Evolutionary conservation across 2,797 vertebrate genomes (phyloP), one percentile per base, ranked within the genome.

Genomic region (Sciaenops ocellatus): DNA sequence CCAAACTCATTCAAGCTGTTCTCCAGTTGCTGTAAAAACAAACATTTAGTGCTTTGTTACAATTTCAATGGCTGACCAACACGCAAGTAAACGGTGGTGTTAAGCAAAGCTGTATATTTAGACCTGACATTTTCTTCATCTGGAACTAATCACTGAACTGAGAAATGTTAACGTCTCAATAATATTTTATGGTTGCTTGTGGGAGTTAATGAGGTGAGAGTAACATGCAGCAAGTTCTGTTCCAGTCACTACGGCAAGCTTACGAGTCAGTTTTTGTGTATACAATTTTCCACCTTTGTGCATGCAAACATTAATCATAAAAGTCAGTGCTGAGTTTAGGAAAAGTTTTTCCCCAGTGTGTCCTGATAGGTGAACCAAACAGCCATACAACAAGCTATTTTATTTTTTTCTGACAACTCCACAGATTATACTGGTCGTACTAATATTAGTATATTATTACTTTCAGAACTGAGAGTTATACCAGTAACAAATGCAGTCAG

Each of bases 1-100:
- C 97, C 97, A 76, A 99, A 99, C 56, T 97, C 96, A 85, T 96
- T 98, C 78, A 99, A 93, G 90, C 98, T 99, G 90, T 96, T 99
- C 93, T 99, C 98, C 22, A 99, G 96, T 99, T 99, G 98, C 98
- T 99, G 86, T 54, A 75, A 85, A 80, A 70, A 83, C 57, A 80
- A 85, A 85, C 63, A 82, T 63, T 74, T 42, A 70, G 2, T 44
- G 56, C 30, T 76, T 85, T 76, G 72, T 78, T 75, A 70, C 16
- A 2, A 56, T 60, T 56, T 78, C 54, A 42, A 41, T 4, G 44
- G 68, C 52, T 79, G 80, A 82, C 66, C 60, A 76, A 81, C 59
- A 70, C 26, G 41, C 15, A 48, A 63, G 63, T 75, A 76, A 90
- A 87, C 63, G 70, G 61, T 6, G 56, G 48, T 51, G 67, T 76